Conservation (phyloP, 1,140 invertebrate species). For the Eumaeus atala region DNA sequence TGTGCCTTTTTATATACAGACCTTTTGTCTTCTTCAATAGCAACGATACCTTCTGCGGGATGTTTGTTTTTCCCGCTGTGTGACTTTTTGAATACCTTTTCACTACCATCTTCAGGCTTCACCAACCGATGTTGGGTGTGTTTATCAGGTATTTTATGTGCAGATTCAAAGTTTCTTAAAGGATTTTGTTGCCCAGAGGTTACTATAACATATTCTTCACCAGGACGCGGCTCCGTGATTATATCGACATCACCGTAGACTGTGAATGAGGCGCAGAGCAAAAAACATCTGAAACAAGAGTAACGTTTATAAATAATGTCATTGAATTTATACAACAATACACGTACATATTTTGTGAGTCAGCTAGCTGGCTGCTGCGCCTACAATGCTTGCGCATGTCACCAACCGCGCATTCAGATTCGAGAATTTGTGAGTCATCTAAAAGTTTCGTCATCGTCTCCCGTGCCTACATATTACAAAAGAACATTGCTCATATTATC, state of each 20-base stretch:
- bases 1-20: conserved; percentile 47
- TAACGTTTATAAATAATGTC: conserved; percentile 27
- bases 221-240: conserved; percentile 72
- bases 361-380: conserved; percentile 45
- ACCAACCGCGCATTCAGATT: conserved; percentile 13
- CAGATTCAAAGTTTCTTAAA: conserved; percentile 62
- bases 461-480: conserved; percentile 16
- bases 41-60: conserved; percentile 58
- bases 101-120: conserved; percentile 43
- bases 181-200: conserved; percentile 65
- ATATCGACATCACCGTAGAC: conserved; percentile 65
- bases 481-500: conserved; percentile 14
- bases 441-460: conserved; percentile 43
- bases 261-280: conserved; percentile 44
- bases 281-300: conserved; percentile 66
- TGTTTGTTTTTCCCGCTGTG: conserved; percentile 50
- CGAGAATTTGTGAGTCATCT: conserved; percentile 50
- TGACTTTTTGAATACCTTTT: conserved; percentile 52
- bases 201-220: conserved; percentile 73
- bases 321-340: conserved; percentile 7
- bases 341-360: conserved; percentile 42
- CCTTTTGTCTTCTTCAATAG: conserved; percentile 68
- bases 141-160: conserved; percentile 70
- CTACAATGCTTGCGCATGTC: conserved; percentile 30
- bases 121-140: conserved; percentile 49